Base-by-base conservation (phyloP, 2,797 vertebrate species). In the Gymnothorax javanicus region DNA sequence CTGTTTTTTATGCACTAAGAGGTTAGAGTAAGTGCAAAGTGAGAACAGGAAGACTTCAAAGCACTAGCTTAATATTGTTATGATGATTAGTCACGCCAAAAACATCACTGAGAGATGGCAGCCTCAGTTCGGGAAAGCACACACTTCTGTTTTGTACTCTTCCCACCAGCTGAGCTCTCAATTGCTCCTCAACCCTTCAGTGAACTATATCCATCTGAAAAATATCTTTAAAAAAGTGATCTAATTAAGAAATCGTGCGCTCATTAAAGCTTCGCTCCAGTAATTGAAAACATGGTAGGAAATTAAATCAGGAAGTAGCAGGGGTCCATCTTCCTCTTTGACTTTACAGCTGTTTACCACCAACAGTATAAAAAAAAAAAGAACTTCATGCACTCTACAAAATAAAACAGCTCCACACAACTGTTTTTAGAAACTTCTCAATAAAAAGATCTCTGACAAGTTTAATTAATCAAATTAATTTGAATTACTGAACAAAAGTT, bases 121-220 rank as follows among this genome's bases (percentile, higher is more conserved):
- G 27, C 83, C 69, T 84, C 43, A 57, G 9, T 87, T 87, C 33
- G 52, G 82, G 82, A 75, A 59, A 11, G 83, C 11, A 84, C 43
- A 27, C 82, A 52, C 75, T 84, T 84, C 33, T 60, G n/a, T 84
- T 60, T 60, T 20, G 27, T 86, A 82, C 85, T 71, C 52, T 86
- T 64, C 60, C 81, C 86, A 67, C 79, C 86, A 86, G 86, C 81
- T 71, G 79, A 87, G 86, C 59, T 84, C 82, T 87, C 82, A 62
- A 62, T 73, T 75, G 57, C 82, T 57, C 83, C 82, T 60, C 56
- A 87, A 75, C 81, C 86, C 82, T 59, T 73, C 17, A 59, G 50
- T 77, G 86, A 87, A 87, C 82, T 75, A 83, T 62, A 33, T 84
- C 82, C 69, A 73, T 87, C 56, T 84, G 67, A 87, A 69, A 84